phyloP scores from a whole-genome alignment of 2,797 vertebrate genomes.

The Galaxias olidus region DNA sequence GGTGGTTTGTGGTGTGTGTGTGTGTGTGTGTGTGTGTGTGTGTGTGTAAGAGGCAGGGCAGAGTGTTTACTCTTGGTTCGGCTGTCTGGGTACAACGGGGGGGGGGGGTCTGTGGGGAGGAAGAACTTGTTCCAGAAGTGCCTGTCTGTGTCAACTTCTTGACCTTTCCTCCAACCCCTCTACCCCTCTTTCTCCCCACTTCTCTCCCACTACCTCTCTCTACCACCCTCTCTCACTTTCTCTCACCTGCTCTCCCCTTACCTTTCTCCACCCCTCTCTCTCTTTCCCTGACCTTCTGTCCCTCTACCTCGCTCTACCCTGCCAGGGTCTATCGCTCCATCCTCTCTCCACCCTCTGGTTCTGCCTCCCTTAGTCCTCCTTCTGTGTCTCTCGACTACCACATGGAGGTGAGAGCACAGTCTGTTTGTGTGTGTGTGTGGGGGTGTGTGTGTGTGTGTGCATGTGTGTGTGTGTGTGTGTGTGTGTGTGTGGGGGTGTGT shows the following conservation, averaged over 20 bases:
- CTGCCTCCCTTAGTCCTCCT: neutral
- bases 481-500: neutral
- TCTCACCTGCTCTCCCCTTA: conserved; percentile 6
- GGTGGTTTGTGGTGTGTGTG: neutral
- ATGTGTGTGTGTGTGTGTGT: conserved; percentile 8
- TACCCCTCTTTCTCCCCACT: neutral
- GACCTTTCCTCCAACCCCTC: neutral
- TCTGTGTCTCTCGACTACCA: too few species aligned
- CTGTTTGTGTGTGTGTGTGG: conserved; percentile 13
- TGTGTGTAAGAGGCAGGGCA: neutral
- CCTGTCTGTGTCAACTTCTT: too few species aligned
- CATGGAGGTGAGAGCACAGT: neutral
- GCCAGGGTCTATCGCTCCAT: neutral
- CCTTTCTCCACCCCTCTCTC: conserved; percentile 1
- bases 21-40: too few species aligned
- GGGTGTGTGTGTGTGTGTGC: conserved; percentile 1
- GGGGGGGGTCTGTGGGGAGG: too few species aligned
- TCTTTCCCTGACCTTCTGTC: conserved; percentile 4
- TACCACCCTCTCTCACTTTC: conserved; percentile 2
- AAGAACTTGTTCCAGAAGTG: neutral
- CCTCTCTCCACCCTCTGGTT: neutral
- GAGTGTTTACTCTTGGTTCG: too few species aligned
- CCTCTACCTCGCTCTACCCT: conserved; percentile 9
- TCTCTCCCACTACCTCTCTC: neutral
- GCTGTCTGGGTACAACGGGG: too few species aligned